Percentiles rank a stretch among this genome's conserved stretches.
phyloP scores from a whole-genome alignment of 1,140 invertebrate genomes.

The Bombus breviceps region DNA sequence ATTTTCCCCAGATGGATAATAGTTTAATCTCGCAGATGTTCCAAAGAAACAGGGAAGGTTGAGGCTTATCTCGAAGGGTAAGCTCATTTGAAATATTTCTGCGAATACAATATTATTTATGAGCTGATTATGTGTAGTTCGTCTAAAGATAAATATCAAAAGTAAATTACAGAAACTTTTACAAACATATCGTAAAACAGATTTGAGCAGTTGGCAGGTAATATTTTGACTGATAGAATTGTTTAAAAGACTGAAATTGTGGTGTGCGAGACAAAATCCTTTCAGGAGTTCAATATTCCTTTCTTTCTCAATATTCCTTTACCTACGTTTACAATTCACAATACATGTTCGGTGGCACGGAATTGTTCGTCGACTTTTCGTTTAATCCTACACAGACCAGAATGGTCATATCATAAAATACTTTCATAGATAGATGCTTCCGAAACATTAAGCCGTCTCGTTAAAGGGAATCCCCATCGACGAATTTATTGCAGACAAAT shows the following conservation, averaged over 20 bases:
- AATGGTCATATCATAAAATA: too few species aligned
- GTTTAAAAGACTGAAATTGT: neutral
- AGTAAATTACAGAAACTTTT: too few species aligned
- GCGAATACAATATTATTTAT: neutral
- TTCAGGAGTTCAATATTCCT: neutral
- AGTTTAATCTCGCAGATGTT: accelerated
- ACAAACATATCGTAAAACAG: neutral
- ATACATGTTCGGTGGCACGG: slow-evolving; percentile 31
- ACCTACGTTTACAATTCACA: slow-evolving; percentile 6
- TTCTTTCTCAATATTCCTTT: neutral
- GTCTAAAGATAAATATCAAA: too few species aligned
- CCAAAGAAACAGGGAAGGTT: too few species aligned
- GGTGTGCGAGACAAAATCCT: neutral
- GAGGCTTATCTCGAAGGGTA: neutral
- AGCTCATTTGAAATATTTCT: too few species aligned
- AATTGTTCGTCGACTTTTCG: neutral
- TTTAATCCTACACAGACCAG: too few species aligned
- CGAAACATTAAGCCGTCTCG: too few species aligned
- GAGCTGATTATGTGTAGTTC: neutral
- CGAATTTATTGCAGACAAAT: too few species aligned
- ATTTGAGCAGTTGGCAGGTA: neutral
- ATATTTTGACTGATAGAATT: neutral
- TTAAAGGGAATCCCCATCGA: too few species aligned
- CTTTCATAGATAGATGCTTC: too few species aligned
- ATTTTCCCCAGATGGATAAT: neutral